Conservation (phyloP, 2,113 vertebrate species). For the Thalassoma bifasciatum region DNA sequence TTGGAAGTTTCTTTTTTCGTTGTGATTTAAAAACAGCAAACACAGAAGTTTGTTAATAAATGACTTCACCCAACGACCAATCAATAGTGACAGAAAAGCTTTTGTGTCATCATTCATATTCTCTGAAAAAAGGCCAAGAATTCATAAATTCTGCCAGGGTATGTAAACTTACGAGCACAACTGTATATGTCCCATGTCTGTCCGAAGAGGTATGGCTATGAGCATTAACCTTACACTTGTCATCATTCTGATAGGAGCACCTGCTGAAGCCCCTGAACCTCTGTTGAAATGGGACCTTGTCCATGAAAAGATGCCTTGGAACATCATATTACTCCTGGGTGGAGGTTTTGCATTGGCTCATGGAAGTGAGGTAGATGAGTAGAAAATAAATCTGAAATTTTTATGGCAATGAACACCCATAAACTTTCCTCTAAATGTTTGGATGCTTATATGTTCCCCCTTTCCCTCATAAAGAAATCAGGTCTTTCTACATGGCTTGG, state of each 20-base stretch:
- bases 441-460: neutral
- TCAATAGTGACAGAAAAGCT: too few species aligned
- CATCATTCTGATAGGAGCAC: constrained; percentile 32
- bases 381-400: neutral
- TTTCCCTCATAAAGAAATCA: constrained; percentile 75
- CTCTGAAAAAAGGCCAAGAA: too few species aligned
- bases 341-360: constrained; percentile 89
- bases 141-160: too few species aligned
- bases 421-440: neutral
- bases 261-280: constrained; percentile 68
- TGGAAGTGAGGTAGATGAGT: constrained; percentile 86
- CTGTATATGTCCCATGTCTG: too few species aligned
- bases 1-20: too few species aligned
- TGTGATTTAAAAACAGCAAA: too few species aligned
- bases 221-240: neutral
- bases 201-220: neutral
- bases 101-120: too few species aligned
- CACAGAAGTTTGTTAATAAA: too few species aligned
- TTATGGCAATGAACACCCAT: neutral
- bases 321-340: constrained; percentile 87
- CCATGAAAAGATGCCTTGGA: constrained; percentile 88
- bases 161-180: too few species aligned
- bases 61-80: too few species aligned
- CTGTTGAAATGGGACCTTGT: constrained; percentile 85
- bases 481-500: constrained; percentile 87